Evolutionary conservation across 1,140 invertebrate species (phyloP).

Genomic region (Brachionus paranguensis): DNA sequence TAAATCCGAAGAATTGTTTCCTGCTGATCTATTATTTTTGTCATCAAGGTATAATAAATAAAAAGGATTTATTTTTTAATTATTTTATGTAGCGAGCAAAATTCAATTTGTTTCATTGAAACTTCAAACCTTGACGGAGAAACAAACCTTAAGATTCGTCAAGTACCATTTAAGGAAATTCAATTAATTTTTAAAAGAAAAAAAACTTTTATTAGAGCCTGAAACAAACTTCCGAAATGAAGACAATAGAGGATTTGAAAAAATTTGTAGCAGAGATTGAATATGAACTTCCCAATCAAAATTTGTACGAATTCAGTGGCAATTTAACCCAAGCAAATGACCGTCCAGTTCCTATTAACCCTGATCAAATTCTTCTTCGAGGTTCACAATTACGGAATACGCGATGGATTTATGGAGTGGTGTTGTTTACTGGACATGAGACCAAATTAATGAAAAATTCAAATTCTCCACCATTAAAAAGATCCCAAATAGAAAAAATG

Average conservation of each 20-base stretch:
- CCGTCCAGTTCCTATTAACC: slow-evolving; percentile 66
- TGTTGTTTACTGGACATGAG: slow-evolving; percentile 92
- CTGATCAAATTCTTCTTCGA: slow-evolving; percentile 75
- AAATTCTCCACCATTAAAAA: slow-evolving; percentile 72
- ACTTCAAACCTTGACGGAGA: slow-evolving; percentile 98
- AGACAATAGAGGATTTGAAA: slow-evolving; percentile 69
- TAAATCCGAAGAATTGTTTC: slow-evolving; percentile 93
- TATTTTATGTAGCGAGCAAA: slow-evolving; percentile 75
- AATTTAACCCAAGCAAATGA: slow-evolving; percentile 59
- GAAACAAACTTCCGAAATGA: slow-evolving; percentile 57
- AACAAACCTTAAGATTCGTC: slow-evolving; percentile 94
- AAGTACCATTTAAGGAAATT: slow-evolving; percentile 53
- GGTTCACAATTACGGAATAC: slow-evolving; percentile 43
- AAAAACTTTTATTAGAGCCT: background rate
- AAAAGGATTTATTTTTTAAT: background rate
- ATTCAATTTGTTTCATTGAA: slow-evolving; percentile 97
- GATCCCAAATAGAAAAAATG: slow-evolving; percentile 84
- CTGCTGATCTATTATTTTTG: slow-evolving; percentile 80
- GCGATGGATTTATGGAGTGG: slow-evolving; percentile 58
- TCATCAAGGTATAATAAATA: slow-evolving; percentile 52
- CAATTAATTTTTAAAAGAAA: background rate
- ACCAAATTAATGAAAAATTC: slow-evolving; percentile 77
- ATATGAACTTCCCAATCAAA: slow-evolving; percentile 88
- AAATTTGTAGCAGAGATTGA: slow-evolving; percentile 69
- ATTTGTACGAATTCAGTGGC: slow-evolving; percentile 93